A percentile compares a stretch with the other conserved stretches of the same genome.
Evolutionary conservation across 1,140 invertebrate species (phyloP).

Genomic region (Epicauta chinensis): DNA sequence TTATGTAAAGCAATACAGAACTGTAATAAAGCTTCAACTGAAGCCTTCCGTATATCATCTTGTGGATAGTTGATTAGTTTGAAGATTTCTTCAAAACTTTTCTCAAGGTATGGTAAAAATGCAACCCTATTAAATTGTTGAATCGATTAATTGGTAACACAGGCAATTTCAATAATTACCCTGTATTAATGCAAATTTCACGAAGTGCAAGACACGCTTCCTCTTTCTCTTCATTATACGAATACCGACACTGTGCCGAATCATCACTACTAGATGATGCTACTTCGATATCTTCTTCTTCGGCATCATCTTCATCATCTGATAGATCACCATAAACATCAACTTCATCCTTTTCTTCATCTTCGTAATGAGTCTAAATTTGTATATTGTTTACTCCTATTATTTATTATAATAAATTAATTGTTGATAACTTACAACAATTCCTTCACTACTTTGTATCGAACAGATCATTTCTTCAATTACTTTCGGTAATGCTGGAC

Average conservation of each 20-base stretch:
- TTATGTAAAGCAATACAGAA: conserved; percentile 60
- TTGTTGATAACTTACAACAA: conserved; percentile 46
- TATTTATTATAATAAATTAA: not conserved
- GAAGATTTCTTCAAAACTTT: conserved; percentile 60
- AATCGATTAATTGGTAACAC: conserved; percentile 1
- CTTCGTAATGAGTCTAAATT: conserved; percentile 49
- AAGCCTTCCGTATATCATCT: conserved; percentile 60
- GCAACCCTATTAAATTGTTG: conserved; percentile 45
- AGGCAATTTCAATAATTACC: conserved; percentile 37
- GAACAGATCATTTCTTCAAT: conserved; percentile 60
- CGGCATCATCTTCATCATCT: conserved; percentile 40
- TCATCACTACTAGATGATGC: conserved; percentile 49
- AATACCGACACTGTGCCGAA: conserved; percentile 48
- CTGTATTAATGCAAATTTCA: conserved; percentile 61
- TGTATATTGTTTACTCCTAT: too few species aligned
- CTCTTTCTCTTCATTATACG: conserved; percentile 74
- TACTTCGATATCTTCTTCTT: conserved; percentile 51
- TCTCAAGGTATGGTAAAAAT: conserved; percentile 64
- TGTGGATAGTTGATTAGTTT: conserved; percentile 65
- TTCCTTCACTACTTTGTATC: conserved; percentile 63
- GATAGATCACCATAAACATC: conserved; percentile 45
- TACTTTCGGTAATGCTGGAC: conserved; percentile 55
- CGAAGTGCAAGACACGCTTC: conserved; percentile 66
- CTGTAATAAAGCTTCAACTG: conserved; percentile 57
- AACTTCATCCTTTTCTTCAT: conserved; percentile 47